Evolutionary conservation across 2,888 invertebrate species (phyloP).

Genomic region (Thymelicus sylvestris): DNA sequence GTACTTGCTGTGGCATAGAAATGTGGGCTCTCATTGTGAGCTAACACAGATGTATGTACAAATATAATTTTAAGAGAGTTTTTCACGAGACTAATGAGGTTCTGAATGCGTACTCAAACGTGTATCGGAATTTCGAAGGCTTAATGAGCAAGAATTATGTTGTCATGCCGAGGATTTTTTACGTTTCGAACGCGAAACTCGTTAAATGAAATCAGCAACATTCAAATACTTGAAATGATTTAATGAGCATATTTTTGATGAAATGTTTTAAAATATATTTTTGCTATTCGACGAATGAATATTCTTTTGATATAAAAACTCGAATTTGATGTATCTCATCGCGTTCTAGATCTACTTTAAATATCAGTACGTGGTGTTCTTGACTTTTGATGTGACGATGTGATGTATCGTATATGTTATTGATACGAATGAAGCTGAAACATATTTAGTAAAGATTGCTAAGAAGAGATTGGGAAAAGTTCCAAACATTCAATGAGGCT

Average conservation of each 20-base stretch:
- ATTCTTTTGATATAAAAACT: slow-evolving; percentile 37
- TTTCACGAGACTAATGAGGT: slow-evolving; percentile 37
- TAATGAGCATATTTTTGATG: slow-evolving; percentile 39
- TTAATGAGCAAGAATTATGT: slow-evolving; percentile 39
- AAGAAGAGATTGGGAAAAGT: too few relatives aligned
- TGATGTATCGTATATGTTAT: too few relatives aligned
- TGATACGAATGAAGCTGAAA: too few relatives aligned
- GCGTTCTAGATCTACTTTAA: slow-evolving; percentile 29
- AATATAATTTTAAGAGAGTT: slow-evolving; percentile 33
- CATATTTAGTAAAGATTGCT: too few relatives aligned
- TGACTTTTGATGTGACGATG: slow-evolving; percentile 10
- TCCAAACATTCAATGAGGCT: too few relatives aligned
- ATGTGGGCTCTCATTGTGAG: not conserved
- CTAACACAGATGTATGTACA: slow-evolving; percentile 13
- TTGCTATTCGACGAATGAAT: slow-evolving; percentile 37
- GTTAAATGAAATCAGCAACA: slow-evolving; percentile 39
- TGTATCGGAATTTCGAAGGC: slow-evolving; percentile 38
- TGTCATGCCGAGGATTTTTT: slow-evolving; percentile 38
- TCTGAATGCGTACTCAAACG: slow-evolving; percentile 37
- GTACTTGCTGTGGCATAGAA: not conserved
- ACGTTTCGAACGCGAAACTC: slow-evolving; percentile 36
- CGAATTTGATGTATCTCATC: slow-evolving; percentile 35
- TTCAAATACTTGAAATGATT: slow-evolving; percentile 39
- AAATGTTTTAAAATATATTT: slow-evolving; percentile 37
- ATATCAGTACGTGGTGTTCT: slow-evolving; percentile 10